These are phyloP conservation scores for Drosophila kanekoi DNA, from an alignment of 2,888 invertebrate genomes.

Conservation along the genomic window DNA sequence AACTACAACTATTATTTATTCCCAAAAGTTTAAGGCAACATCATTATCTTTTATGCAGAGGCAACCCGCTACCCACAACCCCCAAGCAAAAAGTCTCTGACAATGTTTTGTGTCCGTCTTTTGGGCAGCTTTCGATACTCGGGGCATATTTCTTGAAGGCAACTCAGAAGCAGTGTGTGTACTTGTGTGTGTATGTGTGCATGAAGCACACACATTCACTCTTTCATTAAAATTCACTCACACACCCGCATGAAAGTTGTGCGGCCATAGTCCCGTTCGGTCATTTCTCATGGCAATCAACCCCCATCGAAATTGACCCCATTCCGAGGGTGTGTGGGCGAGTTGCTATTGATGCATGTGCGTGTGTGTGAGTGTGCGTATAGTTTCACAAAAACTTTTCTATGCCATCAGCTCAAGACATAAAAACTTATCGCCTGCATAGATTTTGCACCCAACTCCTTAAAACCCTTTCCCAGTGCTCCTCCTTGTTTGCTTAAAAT, in stretches of 20 bases:
- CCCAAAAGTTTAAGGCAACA: conserved; percentile 84
- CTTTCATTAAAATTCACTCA: conserved; percentile 63
- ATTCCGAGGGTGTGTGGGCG: conserved; percentile 20
- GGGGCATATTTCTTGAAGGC: conserved; percentile 53
- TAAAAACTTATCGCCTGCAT: conserved; percentile 79
- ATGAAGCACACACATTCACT: conserved; percentile 46
- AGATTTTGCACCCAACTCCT: conserved; percentile 23
- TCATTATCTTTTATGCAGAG: conserved; percentile 84
- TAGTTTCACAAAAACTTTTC: conserved; percentile 73
- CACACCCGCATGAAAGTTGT: conserved; percentile 69
- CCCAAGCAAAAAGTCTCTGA: conserved; percentile 36
- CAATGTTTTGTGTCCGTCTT: conserved; percentile 45
- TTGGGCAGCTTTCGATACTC: conserved; percentile 28
- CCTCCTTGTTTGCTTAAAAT: conserved; percentile 42
- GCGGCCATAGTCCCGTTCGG: conserved; percentile 67
- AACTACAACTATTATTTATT: conserved; percentile 82
- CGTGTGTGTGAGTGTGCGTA: conserved; percentile 10
- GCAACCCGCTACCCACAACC: conserved; percentile 23
- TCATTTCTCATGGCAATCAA: conserved; percentile 46
- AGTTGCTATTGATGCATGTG: conserved; percentile 10
- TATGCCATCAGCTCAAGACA: conserved; percentile 81
- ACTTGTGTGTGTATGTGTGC: conserved; percentile 15
- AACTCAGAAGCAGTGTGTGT: conserved; percentile 8
- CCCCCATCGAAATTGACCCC: conserved; percentile 46
- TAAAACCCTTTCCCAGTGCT: conserved; percentile 4